Percentiles rank a stretch among this genome's conserved stretches.
Evolutionary conservation across 2,797 vertebrate genomes (phyloP).

Genomic region (Sarcoramphus papa): DNA sequence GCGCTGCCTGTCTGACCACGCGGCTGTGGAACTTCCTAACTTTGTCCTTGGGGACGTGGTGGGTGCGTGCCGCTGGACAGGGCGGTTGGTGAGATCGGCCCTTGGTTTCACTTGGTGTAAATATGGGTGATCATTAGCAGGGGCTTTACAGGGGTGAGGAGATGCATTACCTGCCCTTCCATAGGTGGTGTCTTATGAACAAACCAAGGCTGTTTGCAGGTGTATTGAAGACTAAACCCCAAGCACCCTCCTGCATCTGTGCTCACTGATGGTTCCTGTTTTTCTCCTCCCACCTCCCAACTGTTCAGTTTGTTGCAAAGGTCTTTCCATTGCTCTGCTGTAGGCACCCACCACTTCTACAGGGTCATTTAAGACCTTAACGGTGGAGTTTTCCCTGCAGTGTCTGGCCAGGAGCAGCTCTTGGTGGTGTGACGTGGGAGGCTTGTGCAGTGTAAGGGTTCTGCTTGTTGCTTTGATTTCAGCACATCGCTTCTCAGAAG

Average conservation of each 20-base stretch:
- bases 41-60: background rate
- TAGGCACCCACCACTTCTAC: background rate
- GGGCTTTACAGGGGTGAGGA: background rate
- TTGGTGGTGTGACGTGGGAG: background rate
- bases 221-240: background rate
- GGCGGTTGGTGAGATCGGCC: background rate
- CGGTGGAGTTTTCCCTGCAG: background rate
- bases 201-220: background rate
- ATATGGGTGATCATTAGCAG: background rate
- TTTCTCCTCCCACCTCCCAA: background rate
- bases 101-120: background rate
- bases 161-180: background rate
- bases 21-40: accelerated
- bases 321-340: background rate
- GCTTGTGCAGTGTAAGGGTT: background rate
- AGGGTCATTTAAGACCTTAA: background rate
- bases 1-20: accelerated
- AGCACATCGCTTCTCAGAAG: background rate
- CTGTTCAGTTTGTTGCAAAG: background rate
- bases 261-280: background rate
- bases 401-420: background rate
- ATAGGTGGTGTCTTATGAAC: background rate
- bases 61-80: background rate
- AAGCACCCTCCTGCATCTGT: background rate
- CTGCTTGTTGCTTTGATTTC: background rate